Conservation (phyloP, 2,113 vertebrate species). For the Polypterus senegalus region DNA sequence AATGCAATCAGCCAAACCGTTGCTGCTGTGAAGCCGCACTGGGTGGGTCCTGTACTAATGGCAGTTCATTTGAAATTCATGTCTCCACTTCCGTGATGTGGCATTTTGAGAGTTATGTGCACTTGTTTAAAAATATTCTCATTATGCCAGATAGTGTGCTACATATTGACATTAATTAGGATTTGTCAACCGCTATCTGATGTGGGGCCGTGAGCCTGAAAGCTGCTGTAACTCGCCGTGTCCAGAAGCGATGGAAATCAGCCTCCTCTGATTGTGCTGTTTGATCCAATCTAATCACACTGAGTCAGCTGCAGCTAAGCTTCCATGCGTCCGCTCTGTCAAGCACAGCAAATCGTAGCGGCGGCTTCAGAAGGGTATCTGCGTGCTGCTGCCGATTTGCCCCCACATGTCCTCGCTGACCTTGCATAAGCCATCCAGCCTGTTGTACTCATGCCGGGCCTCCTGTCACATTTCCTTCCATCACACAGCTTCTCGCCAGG, state of each 20-base stretch:
- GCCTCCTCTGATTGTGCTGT: constrained; percentile 1
- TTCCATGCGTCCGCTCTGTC: not conserved
- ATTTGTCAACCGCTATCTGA: constrained; percentile 6
- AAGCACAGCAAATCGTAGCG: not conserved
- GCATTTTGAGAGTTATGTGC: constrained; percentile 13
- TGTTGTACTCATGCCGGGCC: constrained; percentile 31
- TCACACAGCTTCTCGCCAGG: constrained; percentile 38
- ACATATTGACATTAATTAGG: constrained; percentile 10
- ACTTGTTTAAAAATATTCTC: constrained; percentile 5
- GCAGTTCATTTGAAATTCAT: constrained; percentile 31
- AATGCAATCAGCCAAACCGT: constrained; percentile 52
- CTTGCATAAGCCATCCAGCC: constrained; percentile 15
- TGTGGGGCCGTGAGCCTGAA: not conserved
- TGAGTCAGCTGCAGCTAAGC: not conserved
- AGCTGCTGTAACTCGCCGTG: not conserved
- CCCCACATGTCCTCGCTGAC: constrained; percentile 29
- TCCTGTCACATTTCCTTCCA: constrained; percentile 45
- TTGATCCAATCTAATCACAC: constrained; percentile 7
- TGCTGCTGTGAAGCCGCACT: constrained; percentile 39
- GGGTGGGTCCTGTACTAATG: constrained; percentile 42
- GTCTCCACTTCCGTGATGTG: constrained; percentile 31
- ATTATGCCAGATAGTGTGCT: constrained; percentile 2
- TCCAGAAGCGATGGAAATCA: constrained; percentile 6
- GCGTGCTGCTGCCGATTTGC: constrained; percentile 22
- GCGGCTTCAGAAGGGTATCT: not conserved